Conservation (phyloP, 2,113 vertebrate genomes). For the Vicugna pacos region DNA sequence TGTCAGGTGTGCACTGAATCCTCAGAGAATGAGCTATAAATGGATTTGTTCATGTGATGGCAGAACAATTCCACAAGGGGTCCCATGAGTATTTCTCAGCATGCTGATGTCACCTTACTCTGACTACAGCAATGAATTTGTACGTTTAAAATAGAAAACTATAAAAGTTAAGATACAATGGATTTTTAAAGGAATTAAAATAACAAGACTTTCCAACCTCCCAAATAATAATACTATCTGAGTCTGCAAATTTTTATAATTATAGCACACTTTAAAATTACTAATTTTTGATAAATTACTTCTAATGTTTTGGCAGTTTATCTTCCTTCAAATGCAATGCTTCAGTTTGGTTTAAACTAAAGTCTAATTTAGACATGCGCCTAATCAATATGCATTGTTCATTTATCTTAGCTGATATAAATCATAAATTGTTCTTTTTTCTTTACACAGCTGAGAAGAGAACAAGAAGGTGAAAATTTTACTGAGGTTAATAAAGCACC, state of each 20-base stretch:
- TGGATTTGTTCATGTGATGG: constrained; percentile 46
- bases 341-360: background rate
- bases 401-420: background rate
- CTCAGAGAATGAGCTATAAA: constrained; percentile 57
- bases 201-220: background rate
- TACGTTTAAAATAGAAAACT: constrained; percentile 56
- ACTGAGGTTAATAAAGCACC: constrained; percentile 18
- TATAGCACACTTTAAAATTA: constrained; percentile 44
- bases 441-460: background rate
- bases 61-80: constrained; percentile 54
- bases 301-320: constrained; percentile 33
- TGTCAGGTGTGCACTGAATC: constrained; percentile 57
- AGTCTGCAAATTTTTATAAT: background rate
- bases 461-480: background rate
- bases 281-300: constrained; percentile 41
- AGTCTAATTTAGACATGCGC: constrained; percentile 17
- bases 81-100: constrained; percentile 40
- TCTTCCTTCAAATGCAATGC: constrained; percentile 26
- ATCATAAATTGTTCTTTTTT: constrained; percentile 5
- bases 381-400: background rate
- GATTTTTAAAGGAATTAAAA: constrained; percentile 29
- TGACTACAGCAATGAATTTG: background rate
- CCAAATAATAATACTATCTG: background rate
- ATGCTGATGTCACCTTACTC: background rate
- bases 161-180: constrained; percentile 23